phyloP scores from a whole-genome alignment of 2,113 vertebrate species.

The Tychaedon coryphoeus region DNA sequence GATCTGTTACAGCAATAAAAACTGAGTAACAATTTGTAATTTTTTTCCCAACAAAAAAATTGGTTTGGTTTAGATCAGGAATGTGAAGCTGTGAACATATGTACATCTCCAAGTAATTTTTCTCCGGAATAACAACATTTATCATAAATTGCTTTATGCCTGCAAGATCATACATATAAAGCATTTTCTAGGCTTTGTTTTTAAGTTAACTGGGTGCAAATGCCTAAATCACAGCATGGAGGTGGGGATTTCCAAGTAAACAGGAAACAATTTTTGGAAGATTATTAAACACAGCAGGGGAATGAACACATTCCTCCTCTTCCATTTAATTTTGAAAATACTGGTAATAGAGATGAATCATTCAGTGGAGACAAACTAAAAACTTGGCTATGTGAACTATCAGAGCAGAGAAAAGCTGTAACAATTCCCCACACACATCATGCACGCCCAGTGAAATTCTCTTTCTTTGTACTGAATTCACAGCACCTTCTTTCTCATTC shows the following conservation, averaged over 20 bases:
- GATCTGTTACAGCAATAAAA: neutral
- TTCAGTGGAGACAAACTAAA: neutral
- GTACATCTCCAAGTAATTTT: neutral
- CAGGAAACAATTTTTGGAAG: slow-evolving; percentile 41
- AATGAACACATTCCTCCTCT: slow-evolving; percentile 39
- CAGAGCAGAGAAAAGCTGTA: neutral
- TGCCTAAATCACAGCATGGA: slow-evolving; percentile 9
- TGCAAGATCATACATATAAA: neutral
- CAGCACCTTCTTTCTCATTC: neutral
- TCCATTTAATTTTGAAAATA: slow-evolving; percentile 55
- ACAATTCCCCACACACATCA: neutral
- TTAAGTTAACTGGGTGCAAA: neutral
- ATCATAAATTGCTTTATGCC: slow-evolving; percentile 2
- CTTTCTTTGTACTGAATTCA: neutral
- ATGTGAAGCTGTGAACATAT: neutral
- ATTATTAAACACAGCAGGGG: slow-evolving; percentile 36
- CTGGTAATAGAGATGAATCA: slow-evolving; percentile 44
- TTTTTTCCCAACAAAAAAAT: neutral
- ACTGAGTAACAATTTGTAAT: neutral
- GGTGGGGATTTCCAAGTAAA: slow-evolving; percentile 45
- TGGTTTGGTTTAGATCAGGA: neutral
- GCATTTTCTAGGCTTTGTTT: neutral
- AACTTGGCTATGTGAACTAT: neutral
- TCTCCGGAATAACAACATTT: neutral
- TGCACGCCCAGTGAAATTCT: neutral